Conservation (phyloP, 2,113 vertebrate genomes). For the Gopherus evgoodei region DNA sequence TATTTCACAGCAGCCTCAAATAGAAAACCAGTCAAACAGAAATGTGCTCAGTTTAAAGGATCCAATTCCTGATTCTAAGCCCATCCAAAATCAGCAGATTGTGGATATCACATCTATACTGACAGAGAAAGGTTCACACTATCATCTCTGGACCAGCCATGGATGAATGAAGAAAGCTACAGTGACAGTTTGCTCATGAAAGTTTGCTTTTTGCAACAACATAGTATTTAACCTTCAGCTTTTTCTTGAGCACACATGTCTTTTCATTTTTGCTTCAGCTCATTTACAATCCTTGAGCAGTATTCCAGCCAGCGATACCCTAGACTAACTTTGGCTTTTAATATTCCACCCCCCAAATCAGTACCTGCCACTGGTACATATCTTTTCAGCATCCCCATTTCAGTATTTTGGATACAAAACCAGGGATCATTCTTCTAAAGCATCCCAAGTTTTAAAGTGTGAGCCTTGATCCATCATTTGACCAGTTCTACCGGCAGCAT, state of each 20-base stretch:
- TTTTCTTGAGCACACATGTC: not conserved
- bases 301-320: not conserved
- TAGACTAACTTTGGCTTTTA: not conserved
- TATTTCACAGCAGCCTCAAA: not conserved
- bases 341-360: not conserved
- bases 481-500: not conserved
- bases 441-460: not conserved
- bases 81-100: not conserved
- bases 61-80: accelerated
- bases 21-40: not conserved
- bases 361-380: not conserved
- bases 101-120: not conserved
- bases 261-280: not conserved
- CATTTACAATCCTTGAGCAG: accelerated
- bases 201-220: not conserved
- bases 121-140: not conserved
- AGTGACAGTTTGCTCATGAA: not conserved
- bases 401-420: not conserved
- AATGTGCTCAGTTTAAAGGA: not conserved
- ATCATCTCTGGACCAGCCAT: accelerated
- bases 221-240: not conserved
- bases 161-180: not conserved
- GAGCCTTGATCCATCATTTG: not conserved
- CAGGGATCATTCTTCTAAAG: not conserved
- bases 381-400: not conserved